Evolutionary conservation across 53 echinoderm and acorn worm species (phyloP).

Genomic region (Astropecten irregularis): DNA sequence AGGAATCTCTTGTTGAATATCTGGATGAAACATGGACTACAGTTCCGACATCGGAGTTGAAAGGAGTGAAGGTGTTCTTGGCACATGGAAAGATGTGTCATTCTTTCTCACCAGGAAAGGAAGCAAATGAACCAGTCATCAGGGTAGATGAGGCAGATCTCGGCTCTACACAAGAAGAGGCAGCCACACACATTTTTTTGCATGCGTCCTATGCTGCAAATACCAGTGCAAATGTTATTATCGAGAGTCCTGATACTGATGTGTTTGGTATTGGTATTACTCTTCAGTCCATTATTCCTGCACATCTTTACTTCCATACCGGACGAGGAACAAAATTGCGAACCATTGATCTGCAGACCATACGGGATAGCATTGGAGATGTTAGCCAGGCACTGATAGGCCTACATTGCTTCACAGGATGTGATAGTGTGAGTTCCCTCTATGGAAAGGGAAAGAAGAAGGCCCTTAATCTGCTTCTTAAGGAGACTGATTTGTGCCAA

Average conservation of each 20-base stretch:
- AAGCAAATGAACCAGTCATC: background rate
- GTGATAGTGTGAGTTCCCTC: conserved; percentile 68
- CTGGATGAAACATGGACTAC: conserved; percentile 25
- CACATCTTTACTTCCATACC: conserved; percentile 58
- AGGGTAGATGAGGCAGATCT: background rate
- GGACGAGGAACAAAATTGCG: conserved; percentile 45
- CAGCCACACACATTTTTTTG: conserved; percentile 49
- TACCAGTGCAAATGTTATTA: background rate
- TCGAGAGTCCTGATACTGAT: conserved; percentile 63
- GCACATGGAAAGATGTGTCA: conserved; percentile 57
- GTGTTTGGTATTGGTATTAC: conserved; percentile 61
- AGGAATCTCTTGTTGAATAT: conserved; percentile 42
- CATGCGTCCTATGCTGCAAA: conserved; percentile 39
- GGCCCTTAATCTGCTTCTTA: background rate
- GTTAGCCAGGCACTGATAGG: conserved; percentile 53
- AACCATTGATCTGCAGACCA: conserved; percentile 27
- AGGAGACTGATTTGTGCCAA: background rate
- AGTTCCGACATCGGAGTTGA: conserved; percentile 14
- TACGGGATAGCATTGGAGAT: background rate
- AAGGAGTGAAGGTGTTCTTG: conserved; percentile 52
- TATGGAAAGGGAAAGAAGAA: conserved; percentile 64
- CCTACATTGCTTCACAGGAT: conserved; percentile 66
- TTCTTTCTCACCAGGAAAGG: conserved; percentile 12
- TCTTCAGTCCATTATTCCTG: background rate
- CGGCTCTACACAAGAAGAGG: conserved; percentile 51